Evolutionary conservation across 2,797 vertebrate genomes (phyloP).

Genomic region (Poecilia velifera): DNA sequence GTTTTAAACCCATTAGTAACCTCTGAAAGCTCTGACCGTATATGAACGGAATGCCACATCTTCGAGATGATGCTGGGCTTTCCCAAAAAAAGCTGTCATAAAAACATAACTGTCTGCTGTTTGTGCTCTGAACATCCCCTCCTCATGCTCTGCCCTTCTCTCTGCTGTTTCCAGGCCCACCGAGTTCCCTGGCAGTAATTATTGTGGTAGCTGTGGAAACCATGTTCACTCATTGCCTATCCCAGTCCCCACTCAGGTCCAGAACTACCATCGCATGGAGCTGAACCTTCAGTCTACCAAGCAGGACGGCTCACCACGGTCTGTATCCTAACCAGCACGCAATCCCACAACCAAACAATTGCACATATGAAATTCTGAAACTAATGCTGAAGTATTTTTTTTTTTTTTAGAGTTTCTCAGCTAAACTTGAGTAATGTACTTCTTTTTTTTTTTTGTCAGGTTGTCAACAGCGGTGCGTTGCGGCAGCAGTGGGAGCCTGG

Average conservation of each 20-base stretch:
- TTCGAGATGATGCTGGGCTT: not conserved
- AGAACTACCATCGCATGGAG: conserved; percentile 96
- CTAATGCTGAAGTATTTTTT: not conserved
- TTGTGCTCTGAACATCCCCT: not conserved
- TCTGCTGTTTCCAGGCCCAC: conserved; percentile 76
- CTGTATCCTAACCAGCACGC: conserved; percentile 43
- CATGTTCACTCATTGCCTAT: conserved; percentile 90
- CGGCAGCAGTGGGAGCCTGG: conserved; percentile 86
- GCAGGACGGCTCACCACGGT: conserved; percentile 86
- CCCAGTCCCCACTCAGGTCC: conserved; percentile 94
- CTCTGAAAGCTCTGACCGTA: not conserved
- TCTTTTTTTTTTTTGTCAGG: conserved; percentile 58
- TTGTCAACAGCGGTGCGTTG: conserved; percentile 78
- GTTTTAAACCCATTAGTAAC: not conserved
- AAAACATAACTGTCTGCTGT: not conserved
- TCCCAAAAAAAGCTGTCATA: not conserved
- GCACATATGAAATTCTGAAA: not conserved
- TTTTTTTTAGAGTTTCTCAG: not conserved
- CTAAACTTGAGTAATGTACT: not conserved
- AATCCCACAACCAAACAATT: not conserved
- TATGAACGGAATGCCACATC: not conserved
- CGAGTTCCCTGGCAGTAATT: conserved; percentile 83
- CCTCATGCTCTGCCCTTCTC: conserved; percentile 41
- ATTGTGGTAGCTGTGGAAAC: conserved; percentile 73
- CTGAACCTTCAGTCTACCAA: conserved; percentile 89